Evolutionary conservation across 2,113 vertebrate genomes (phyloP), one percentile per base, ranked within the genome.

Genomic region (Illadopsis cleaveri): DNA sequence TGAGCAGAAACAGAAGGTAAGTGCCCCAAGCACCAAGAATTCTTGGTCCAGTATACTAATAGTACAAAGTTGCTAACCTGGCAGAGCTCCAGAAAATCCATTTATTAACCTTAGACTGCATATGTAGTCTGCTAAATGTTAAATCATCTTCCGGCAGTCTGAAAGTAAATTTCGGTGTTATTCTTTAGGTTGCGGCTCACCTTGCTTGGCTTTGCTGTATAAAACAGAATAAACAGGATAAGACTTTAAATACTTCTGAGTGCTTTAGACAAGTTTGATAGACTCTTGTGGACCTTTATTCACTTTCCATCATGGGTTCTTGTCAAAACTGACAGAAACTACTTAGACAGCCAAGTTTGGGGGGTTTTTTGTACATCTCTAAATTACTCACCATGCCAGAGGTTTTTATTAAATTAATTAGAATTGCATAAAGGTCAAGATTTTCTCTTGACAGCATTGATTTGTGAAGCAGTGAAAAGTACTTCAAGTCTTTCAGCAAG

Each of bases 321-420:
- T 94, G 80, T 92, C 93, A 90, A 86, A 92, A 91, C 9, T 80
- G 50, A 83, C 64, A 81, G 64, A 78, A 92, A 70, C 30, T 77
- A 84, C 42, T 94, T 83, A 92, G 70, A 73, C 33, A 89, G 76
- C 35, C 58, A 92, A 83, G 38, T 13, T 68, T 86, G n/a, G n/a
- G n/a, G n/a, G n/a, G n/a, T 90, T 70, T 86, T 88, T 62, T 54
- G 40, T 89, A 56, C 3, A 0, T 53, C 47, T 78, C 47, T 83
- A 81, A 84, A 92, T 93, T 90, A 81, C 44, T 75, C 5, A 4
- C 60, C 2, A 51, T 64, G 60, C 27, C 61, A 93, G 82, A 88
- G 48, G 44, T 72, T 94, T 95, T 95, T 90, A 80, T 88, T 86
- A 96, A 86, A 93, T 86, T 95, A 97, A 90, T 90, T 88, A 90